A percentile compares a stretch with the other conserved stretches of the same genome.
phyloP scores from a whole-genome alignment of 2,888 invertebrate genomes.

The Orchesellides sinensis region DNA sequence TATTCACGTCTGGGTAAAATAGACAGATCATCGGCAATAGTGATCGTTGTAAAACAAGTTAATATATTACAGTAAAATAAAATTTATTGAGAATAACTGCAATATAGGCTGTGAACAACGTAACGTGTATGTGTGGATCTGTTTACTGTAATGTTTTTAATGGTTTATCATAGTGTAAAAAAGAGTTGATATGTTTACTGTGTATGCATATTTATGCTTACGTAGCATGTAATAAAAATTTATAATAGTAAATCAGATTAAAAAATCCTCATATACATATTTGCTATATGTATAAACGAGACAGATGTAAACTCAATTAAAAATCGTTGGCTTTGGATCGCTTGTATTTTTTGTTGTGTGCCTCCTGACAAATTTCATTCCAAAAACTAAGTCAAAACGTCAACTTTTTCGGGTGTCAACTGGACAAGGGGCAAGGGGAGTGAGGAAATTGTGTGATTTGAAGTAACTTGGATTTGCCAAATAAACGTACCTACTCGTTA shows the following conservation, averaged over 20 bases:
- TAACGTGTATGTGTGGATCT: not conserved
- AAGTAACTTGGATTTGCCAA: not conserved
- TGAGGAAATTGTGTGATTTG: not conserved
- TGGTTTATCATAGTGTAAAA: not conserved
- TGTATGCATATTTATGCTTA: not conserved
- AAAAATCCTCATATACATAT: too few species aligned
- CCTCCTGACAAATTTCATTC: conserved; percentile 17
- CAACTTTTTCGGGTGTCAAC: conserved; percentile 8
- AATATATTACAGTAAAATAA: not conserved
- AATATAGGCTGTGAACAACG: not conserved
- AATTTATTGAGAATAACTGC: conserved; percentile 1
- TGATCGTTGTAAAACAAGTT: not conserved
- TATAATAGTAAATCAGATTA: not conserved
- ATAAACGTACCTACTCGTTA: not conserved
- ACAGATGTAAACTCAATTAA: too few species aligned
- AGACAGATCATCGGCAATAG: not conserved
- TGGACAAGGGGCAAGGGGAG: not conserved
- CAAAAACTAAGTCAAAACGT: not conserved
- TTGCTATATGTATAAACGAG: too few species aligned
- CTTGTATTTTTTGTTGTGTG: not conserved
- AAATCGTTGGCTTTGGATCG: too few species aligned
- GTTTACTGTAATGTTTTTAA: conserved; percentile 13
- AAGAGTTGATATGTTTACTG: not conserved
- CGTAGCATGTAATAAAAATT: not conserved
- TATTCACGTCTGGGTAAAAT: not conserved